Percentiles rank a stretch among this genome's conserved stretches.
These are phyloP conservation scores for Heliothis peltigera DNA, from an alignment of 2,888 invertebrate genomes.

Conservation along the genomic window DNA sequence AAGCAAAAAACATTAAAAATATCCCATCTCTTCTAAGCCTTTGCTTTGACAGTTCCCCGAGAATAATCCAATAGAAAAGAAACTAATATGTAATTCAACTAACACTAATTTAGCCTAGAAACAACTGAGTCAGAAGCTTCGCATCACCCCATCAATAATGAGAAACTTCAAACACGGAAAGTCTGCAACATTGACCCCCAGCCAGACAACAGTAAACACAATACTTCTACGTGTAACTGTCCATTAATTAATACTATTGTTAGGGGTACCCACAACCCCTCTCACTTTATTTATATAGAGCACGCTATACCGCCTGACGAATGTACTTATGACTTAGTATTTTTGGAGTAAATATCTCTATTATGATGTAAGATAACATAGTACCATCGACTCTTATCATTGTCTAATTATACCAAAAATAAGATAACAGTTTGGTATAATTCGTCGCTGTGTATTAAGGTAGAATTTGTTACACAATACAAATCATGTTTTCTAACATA, in stretches of 20 bases:
- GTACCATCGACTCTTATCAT: background rate
- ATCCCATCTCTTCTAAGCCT: no score
- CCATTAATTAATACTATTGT: conserved; percentile 86
- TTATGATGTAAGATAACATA: background rate
- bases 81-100: no score
- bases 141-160: conserved; percentile 47
- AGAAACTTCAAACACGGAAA: conserved; percentile 38
- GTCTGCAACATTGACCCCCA: conserved; percentile 52
- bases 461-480: no score
- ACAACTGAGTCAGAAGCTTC: background rate
- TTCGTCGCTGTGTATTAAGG: no score
- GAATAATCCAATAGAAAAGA: no score
- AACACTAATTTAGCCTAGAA: background rate
- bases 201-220: conserved; percentile 71
- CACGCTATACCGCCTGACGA: conserved; percentile 57
- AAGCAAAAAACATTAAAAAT: no score
- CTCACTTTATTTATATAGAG: conserved; percentile 65
- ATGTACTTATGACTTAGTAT: background rate
- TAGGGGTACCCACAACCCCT: conserved; percentile 63
- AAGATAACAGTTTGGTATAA: no score
- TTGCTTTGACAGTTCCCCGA: no score
- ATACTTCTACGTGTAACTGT: conserved; percentile 68
- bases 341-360: background rate
- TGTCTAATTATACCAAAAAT: no score
- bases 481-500: no score